phyloP scores from a whole-genome alignment of 35 echinoderm and acorn worm species.

The Eucidaris tribuloides region DNA sequence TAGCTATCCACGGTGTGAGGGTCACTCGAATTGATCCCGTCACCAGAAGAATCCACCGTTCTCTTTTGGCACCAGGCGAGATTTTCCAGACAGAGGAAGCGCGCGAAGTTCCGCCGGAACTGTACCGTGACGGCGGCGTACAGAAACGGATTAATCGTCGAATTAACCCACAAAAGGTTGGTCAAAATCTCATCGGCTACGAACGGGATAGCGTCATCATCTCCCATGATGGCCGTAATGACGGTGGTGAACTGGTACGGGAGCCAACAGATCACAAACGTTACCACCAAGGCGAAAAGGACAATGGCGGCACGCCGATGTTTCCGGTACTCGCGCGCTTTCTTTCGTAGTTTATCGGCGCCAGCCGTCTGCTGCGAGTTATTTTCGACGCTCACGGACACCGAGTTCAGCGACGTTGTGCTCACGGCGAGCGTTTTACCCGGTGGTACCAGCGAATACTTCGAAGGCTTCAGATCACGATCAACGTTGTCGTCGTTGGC shows the following conservation, averaged over 20 bases:
- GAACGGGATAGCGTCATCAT: background rate
- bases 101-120: constrained; percentile 34
- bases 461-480: background rate
- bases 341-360: background rate
- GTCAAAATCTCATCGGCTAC: background rate
- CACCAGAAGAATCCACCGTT: background rate
- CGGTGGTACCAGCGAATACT: too few relatives aligned
- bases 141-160: constrained; percentile 56
- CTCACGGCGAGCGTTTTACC: background rate
- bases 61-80: background rate
- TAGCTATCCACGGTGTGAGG: background rate
- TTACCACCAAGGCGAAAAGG: constrained; percentile 24
- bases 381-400: background rate
- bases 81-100: constrained; percentile 1
- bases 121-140: constrained; percentile 32
- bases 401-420: background rate
- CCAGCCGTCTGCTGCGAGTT: background rate
- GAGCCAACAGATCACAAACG: constrained; percentile 56
- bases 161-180: constrained; percentile 61
- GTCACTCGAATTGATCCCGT: background rate
- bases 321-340: background rate
- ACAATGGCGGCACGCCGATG: constrained; percentile 39
- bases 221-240: constrained; percentile 9
- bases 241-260: constrained; percentile 31
- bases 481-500: background rate